phyloP scores from a whole-genome alignment of 2,888 invertebrate species.

The Galerucella nymphaeae region DNA sequence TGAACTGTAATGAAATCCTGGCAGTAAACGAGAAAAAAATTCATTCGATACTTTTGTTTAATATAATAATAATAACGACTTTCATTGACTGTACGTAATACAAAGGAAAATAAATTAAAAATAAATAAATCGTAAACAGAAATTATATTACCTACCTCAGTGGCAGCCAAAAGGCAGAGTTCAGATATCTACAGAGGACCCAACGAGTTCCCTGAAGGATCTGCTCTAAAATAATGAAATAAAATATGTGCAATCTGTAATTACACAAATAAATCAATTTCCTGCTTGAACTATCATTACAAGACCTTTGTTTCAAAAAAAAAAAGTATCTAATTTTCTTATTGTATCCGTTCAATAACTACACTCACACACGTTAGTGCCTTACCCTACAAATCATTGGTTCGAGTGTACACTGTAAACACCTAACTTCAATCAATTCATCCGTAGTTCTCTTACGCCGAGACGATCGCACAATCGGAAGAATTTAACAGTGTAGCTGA shows the following conservation, averaged over 20 bases:
- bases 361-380: slow-evolving; percentile 48
- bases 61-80: too few relatives aligned
- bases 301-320: slow-evolving; percentile 32
- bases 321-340: slow-evolving; percentile 23
- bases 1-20: too few relatives aligned
- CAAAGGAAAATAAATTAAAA: too few relatives aligned
- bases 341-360: slow-evolving; percentile 49
- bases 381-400: slow-evolving; percentile 57
- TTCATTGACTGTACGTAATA: too few relatives aligned
- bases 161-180: too few relatives aligned
- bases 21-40: too few relatives aligned
- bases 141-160: too few relatives aligned
- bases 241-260: not conserved
- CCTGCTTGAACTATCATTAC: slow-evolving; percentile 25
- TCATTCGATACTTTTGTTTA: too few relatives aligned
- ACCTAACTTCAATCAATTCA: slow-evolving; percentile 29
- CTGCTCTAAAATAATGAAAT: too few relatives aligned
- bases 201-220: too few relatives aligned
- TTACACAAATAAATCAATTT: slow-evolving; percentile 16
- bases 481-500: slow-evolving; percentile 53
- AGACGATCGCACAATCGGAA: not conserved
- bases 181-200: too few relatives aligned
- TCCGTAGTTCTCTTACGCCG: not conserved
- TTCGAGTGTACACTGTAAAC: slow-evolving; percentile 51
- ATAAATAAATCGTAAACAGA: too few relatives aligned